Percentiles rank a stretch among this genome's conserved stretches.
These are phyloP conservation scores for Tricholaema leucomelas DNA, from an alignment of 2,113 vertebrate species.

Conservation along the genomic window DNA sequence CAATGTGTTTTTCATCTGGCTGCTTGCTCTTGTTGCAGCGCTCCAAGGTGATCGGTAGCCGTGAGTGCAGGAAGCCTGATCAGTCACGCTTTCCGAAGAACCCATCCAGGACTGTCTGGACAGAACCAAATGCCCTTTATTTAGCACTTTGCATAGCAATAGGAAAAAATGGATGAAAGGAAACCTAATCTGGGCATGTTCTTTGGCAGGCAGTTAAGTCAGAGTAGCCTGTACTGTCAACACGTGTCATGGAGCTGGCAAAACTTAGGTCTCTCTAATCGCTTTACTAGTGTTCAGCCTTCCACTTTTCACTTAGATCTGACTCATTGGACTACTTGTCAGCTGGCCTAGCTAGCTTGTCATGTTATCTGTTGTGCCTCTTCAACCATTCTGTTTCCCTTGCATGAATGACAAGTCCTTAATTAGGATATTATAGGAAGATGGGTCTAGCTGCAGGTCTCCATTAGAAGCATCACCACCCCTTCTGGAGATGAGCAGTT, in stretches of 20 bases:
- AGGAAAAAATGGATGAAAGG: background rate
- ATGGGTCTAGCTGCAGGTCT: background rate
- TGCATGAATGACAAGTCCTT: slow-evolving; percentile 23
- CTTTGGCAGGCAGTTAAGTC: background rate
- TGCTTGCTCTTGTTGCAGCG: background rate
- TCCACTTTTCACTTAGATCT: background rate
- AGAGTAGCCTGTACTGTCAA: background rate
- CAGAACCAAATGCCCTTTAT: background rate
- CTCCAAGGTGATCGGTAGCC: background rate
- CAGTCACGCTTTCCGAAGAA: background rate
- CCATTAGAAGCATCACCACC: background rate
- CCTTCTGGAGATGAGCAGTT: background rate
- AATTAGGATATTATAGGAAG: slow-evolving; percentile 46
- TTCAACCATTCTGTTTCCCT: background rate
- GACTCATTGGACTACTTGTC: background rate
- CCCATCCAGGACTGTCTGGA: background rate
- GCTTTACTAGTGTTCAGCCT: background rate
- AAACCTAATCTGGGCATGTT: background rate
- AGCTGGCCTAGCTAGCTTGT: background rate
- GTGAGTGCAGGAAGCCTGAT: background rate
- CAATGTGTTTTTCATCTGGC: background rate
- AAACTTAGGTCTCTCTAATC: background rate
- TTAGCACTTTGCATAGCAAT: background rate
- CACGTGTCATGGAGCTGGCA: background rate
- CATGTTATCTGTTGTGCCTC: background rate